phyloP scores from a whole-genome alignment of 2,888 invertebrate species.

The Tetheella fluctuosa region DNA sequence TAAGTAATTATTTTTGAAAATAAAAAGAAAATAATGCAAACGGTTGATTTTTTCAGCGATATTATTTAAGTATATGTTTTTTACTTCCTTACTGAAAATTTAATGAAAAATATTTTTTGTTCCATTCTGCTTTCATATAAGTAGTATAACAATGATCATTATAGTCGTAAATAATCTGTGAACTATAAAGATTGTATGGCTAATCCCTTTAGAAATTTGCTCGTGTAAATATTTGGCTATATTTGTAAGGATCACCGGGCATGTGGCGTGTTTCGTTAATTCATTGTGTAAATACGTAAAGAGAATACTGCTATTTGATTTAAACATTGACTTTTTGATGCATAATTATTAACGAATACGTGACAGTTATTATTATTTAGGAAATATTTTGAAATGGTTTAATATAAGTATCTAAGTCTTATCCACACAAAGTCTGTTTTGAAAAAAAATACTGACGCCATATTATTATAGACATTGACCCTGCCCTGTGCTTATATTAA shows the following conservation, averaged over 20 bases:
- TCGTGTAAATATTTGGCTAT: not conserved
- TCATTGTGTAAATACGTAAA: not conserved
- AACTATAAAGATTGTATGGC: not conserved
- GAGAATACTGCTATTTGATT: not conserved
- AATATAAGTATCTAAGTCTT: too few relatives aligned
- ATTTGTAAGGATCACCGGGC: not conserved
- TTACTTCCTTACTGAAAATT: too few relatives aligned
- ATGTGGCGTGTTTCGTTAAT: not conserved
- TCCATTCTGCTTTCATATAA: not conserved
- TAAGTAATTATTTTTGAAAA: too few relatives aligned
- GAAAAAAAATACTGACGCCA: too few relatives aligned
- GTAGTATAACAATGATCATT: not conserved
- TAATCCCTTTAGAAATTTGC: not conserved
- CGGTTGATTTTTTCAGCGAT: too few relatives aligned
- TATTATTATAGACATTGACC: too few relatives aligned
- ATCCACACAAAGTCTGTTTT: too few relatives aligned
- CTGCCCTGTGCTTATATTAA: too few relatives aligned
- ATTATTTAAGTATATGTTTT: not conserved
- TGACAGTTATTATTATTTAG: too few relatives aligned
- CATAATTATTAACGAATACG: not conserved
- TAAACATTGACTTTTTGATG: not conserved
- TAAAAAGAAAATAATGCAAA: too few relatives aligned
- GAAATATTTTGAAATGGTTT: too few relatives aligned
- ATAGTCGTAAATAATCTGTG: not conserved
- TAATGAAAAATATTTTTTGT: too few relatives aligned